Conservation (phyloP, 2,113 vertebrate genomes). For the Lichenostomus cassidix region DNA sequence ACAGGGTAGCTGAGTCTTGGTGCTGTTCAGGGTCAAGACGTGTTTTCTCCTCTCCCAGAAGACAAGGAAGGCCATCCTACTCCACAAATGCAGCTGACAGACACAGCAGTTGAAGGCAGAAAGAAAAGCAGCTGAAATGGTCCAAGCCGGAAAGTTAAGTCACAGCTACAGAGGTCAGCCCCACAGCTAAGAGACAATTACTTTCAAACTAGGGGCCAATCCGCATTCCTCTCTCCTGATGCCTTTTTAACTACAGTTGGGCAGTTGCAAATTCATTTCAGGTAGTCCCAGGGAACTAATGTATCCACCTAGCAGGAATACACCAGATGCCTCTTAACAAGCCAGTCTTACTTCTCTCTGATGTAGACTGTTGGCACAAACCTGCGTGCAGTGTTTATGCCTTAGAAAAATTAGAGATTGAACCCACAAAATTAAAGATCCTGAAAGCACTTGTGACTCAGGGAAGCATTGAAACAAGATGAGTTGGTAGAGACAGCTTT, state of each 20-base stretch:
- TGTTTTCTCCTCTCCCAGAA: not conserved
- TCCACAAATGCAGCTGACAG: not conserved
- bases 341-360: rapidly evolving
- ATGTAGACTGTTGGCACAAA: not conserved
- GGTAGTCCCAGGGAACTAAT: not conserved
- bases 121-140: not conserved
- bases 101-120: not conserved
- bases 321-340: rapidly evolving
- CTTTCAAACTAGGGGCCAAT: not conserved
- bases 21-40: not conserved
- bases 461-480: not conserved
- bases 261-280: not conserved
- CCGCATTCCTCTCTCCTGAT: not conserved
- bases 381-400: rapidly evolving
- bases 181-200: not conserved
- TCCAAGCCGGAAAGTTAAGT: not conserved
- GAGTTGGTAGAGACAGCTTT: not conserved
- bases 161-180: not conserved
- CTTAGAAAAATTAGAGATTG: not conserved
- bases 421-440: not conserved
- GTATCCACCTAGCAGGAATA: rapidly evolving
- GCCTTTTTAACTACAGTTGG: not conserved
- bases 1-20: not conserved
- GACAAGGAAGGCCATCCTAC: not conserved
- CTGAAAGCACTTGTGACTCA: not conserved